Evolutionary conservation across 2,888 invertebrate genomes (phyloP).

Genomic region (Protodeltote pygarga): DNA sequence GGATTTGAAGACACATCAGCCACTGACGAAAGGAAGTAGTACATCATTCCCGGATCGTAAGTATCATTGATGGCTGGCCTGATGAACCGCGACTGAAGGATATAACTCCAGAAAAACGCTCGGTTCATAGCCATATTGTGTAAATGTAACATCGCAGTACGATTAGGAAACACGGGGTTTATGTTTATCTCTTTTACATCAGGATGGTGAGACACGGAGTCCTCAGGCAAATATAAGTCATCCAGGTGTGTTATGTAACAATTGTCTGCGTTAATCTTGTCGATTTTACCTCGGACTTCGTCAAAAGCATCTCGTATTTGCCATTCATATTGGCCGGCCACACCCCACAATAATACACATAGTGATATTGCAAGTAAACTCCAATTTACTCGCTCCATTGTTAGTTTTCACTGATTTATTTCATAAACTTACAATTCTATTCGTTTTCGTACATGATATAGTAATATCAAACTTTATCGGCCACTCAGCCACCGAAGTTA

Average conservation of each 20-base stretch:
- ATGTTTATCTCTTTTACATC: slow-evolving; percentile 97
- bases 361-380: slow-evolving; percentile 71
- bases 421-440: slow-evolving; percentile 20
- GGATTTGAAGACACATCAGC: slow-evolving; percentile 98
- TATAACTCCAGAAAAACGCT: slow-evolving; percentile 98
- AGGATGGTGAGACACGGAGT: slow-evolving; percentile 96
- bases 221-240: slow-evolving; percentile 94
- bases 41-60: slow-evolving; percentile 99
- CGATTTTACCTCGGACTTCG: slow-evolving; percentile 93
- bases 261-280: slow-evolving; percentile 94
- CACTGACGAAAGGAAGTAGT: slow-evolving; percentile 97
- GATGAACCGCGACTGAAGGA: slow-evolving; percentile 95
- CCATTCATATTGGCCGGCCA: slow-evolving; percentile 96
- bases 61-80: slow-evolving; percentile 96
- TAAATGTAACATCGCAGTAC: slow-evolving; percentile 96
- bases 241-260: slow-evolving; percentile 95
- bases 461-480: slow-evolving; percentile 4
- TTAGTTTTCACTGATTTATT: slow-evolving; percentile 42
- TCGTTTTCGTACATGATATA: slow-evolving; percentile 31
- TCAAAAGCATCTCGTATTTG: slow-evolving; percentile 96
- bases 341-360: slow-evolving; percentile 86
- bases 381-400: slow-evolving; percentile 73
- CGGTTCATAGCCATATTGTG: slow-evolving; percentile 98
- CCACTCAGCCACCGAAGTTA: slow-evolving; percentile 1
- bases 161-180: slow-evolving; percentile 97